phyloP scores from a whole-genome alignment of 2,888 invertebrate species.

The Drosophila merina region DNA sequence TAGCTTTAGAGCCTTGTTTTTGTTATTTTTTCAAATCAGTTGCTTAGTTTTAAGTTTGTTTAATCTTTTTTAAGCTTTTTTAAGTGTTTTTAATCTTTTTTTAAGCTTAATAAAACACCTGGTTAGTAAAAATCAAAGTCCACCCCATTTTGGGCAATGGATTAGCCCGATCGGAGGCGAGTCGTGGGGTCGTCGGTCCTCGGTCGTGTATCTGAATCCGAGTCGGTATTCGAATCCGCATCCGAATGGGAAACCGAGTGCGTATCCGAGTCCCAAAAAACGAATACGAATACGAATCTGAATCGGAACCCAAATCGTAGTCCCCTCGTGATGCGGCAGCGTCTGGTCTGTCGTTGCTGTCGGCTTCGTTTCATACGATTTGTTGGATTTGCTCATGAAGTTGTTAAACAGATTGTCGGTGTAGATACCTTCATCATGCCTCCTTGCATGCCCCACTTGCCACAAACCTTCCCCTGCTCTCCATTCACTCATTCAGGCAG shows the following conservation, averaged over 20 bases:
- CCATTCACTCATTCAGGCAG: constrained; percentile 25
- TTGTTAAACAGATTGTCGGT: constrained; percentile 83
- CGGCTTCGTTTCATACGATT: constrained; percentile 80
- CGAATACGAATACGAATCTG: constrained; percentile 22
- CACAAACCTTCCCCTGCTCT: too few relatives aligned
- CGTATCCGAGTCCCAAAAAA: constrained; percentile 14
- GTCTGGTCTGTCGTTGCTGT: constrained; percentile 42
- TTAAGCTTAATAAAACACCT: neutral
- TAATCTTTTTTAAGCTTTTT: too few relatives aligned
- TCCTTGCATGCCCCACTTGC: neutral
- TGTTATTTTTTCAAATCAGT: too few relatives aligned
- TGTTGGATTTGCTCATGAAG: constrained; percentile 83
- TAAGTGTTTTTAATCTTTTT: neutral
- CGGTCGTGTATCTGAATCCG: constrained; percentile 20
- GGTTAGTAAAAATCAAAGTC: neutral
- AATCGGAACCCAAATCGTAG: constrained; percentile 14
- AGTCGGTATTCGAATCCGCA: constrained; percentile 17
- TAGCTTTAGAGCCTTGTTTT: too few relatives aligned
- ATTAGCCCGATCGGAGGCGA: constrained; percentile 39
- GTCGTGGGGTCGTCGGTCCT: constrained; percentile 23
- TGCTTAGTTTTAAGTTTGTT: neutral
- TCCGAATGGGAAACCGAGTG: constrained; percentile 1
- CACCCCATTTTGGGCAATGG: constrained; percentile 1
- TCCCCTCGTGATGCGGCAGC: constrained; percentile 43
- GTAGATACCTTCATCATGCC: constrained; percentile 80